A percentile compares a stretch with the other conserved stretches of the same genome.
Conservation (phyloP, 2,113 vertebrate genomes). For the Corvus cornix region DNA sequence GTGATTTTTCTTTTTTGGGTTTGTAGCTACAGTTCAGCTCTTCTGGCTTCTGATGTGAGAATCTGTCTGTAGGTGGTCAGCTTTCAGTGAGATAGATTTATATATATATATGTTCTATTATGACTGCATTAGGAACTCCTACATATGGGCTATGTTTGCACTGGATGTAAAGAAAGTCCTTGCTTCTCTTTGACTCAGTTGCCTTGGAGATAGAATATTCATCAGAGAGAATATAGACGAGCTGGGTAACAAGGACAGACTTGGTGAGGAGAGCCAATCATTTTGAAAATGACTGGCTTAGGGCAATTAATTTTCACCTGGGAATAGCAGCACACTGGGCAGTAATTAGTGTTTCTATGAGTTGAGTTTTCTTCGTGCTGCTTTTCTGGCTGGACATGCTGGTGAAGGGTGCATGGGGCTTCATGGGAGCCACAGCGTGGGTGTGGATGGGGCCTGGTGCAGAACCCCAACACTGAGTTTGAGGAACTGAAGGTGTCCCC, state of each 20-base stretch:
- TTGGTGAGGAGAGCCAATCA: neutral
- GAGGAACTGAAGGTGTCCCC: neutral
- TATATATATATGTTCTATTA: conserved; percentile 29
- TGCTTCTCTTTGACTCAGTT: conserved; percentile 36
- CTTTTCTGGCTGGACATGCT: neutral
- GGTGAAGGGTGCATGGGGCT: neutral
- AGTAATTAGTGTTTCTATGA: neutral
- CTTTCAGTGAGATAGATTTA: neutral
- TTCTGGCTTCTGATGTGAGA: conserved; percentile 51
- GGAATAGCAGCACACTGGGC: neutral
- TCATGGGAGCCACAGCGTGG: rapidly evolving
- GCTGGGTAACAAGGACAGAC: neutral
- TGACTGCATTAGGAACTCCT: conserved; percentile 46
- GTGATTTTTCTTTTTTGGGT: conserved; percentile 31
- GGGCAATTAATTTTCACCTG: neutral
- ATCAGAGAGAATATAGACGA: neutral
- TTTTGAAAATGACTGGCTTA: neutral
- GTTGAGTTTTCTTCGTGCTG: neutral
- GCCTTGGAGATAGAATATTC: conserved; percentile 39
- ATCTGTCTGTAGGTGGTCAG: conserved; percentile 57
- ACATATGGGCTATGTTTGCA: conserved; percentile 46
- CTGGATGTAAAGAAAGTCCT: conserved; percentile 50
- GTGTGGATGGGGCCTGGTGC: neutral
- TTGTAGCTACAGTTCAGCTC: conserved; percentile 18
- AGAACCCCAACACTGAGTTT: neutral